These are phyloP conservation scores for Gymnothorax reevesii DNA, from an alignment of 2,797 vertebrate species.

Conservation along the genomic window DNA sequence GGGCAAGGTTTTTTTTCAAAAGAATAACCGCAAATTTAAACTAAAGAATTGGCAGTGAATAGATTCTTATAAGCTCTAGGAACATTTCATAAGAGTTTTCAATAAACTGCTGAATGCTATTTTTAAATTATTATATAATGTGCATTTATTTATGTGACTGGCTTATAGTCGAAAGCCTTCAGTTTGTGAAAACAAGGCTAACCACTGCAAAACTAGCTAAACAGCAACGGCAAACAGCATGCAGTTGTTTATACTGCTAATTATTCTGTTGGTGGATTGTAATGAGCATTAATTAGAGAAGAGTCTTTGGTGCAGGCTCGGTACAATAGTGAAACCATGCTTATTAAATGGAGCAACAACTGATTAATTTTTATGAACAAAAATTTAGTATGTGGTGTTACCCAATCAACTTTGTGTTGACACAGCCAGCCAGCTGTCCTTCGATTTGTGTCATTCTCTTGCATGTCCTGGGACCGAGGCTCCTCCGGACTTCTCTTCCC, in stretches of 20 bases:
- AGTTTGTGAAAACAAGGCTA: neutral
- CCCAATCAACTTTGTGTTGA: neutral
- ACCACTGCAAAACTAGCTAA: neutral
- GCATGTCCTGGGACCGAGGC: neutral
- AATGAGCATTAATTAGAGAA: neutral
- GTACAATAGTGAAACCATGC: neutral
- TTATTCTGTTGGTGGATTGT: neutral
- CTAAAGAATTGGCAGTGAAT: neutral
- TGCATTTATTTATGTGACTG: neutral
- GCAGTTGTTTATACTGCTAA: neutral
- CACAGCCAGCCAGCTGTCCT: neutral
- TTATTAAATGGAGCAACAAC: neutral
- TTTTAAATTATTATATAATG: neutral
- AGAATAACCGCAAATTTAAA: neutral
- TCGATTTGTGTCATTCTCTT: neutral
- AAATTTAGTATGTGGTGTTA: neutral
- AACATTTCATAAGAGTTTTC: neutral
- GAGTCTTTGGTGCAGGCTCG: neutral
- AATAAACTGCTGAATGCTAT: neutral
- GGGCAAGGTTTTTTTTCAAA: neutral
- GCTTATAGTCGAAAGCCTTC: neutral
- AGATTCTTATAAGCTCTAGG: neutral
- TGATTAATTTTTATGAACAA: neutral
- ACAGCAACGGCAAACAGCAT: neutral
- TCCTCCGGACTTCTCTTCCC: neutral